Conservation (phyloP, 2,797 vertebrate genomes). For the Hipposideros larvatus region DNA sequence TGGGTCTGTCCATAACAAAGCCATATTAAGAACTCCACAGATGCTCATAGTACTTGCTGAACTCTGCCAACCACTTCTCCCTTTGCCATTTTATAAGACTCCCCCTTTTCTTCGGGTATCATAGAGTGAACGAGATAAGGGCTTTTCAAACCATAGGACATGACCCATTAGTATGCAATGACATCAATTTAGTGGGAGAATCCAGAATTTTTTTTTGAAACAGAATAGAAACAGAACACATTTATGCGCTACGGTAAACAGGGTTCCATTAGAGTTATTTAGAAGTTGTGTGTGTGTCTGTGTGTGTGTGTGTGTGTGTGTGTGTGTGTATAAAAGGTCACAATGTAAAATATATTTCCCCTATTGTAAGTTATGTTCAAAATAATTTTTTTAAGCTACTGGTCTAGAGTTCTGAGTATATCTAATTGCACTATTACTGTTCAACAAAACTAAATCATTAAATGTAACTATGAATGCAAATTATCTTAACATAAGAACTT, state of each 20-base stretch:
- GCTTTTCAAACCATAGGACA: neutral
- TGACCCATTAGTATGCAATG: neutral
- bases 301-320: neutral
- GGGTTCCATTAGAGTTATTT: conserved; percentile 2
- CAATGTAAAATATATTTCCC: neutral
- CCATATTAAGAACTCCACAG: neutral
- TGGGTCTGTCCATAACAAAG: neutral
- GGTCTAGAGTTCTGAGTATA: neutral
- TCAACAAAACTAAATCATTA: conserved; percentile 52
- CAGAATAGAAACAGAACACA: neutral
- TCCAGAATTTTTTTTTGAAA: neutral
- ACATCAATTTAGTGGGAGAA: neutral
- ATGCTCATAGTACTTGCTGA: neutral
- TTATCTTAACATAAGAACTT: conserved; percentile 12
- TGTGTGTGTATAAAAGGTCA: neutral
- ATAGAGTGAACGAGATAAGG: neutral
- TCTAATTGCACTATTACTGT: neutral
- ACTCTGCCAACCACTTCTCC: neutral
- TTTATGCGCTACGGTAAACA: neutral
- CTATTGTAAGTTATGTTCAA: neutral
- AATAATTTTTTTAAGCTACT: conserved; percentile 31
- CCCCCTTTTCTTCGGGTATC: conserved; percentile 8
- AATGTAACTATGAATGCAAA: conserved; percentile 6
- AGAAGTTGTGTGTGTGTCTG: neutral
- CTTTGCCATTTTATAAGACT: conserved; percentile 16